Base-by-base conservation (phyloP, 2,113 vertebrate species). In the Oryzias woworae region DNA sequence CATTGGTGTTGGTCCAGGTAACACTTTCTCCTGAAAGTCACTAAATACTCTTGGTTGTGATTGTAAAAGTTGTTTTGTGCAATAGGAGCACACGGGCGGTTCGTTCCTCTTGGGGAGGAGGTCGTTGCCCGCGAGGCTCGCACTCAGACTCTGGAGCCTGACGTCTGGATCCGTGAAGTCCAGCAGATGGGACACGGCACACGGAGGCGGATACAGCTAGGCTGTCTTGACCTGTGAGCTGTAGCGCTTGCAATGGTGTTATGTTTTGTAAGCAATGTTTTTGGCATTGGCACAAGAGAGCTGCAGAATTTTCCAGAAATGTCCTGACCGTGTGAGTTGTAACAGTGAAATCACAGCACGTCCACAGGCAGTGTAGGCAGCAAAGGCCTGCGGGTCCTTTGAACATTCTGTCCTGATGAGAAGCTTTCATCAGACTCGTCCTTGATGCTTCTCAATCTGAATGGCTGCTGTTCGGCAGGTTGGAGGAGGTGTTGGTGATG, bases 1-100 rank as follows among this genome's bases (percentile, higher is more conserved):
- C 86, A 86, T 99, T 0, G 95, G 96, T 0, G 71, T 98, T 5
- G 96, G 97, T 53, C 96, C 97, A 31, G 96, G 96, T 98, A 84
- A 89, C 81, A 13, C 49, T 8, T 1, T 13, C 7, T 5, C 0
- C 1, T 46, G 8, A 23, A 46, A 53, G 20, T 12, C 15, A 7
- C 1, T 1, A 31, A 51, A 45, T 1, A 0, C 0, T 24, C 7
- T 16, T 22, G 1, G 2, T 36, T 28, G n/a, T 18, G 3, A 5
- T n/a, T 22, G 10, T 52, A 31, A 20, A n/a, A 1, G 0, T 0
- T 48, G 28, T 53, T 26, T 44, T 41, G 31, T 18, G 1, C 52
- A 8, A 28, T 76, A 98, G 96, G 96, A 50, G 95, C 96, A 0
- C 97, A 98, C 0, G 94, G 96, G 0, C 88, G 93, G 17, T 98